Conservation (phyloP, 2,888 invertebrate genomes). For the Dorcus parallelipipedus region DNA sequence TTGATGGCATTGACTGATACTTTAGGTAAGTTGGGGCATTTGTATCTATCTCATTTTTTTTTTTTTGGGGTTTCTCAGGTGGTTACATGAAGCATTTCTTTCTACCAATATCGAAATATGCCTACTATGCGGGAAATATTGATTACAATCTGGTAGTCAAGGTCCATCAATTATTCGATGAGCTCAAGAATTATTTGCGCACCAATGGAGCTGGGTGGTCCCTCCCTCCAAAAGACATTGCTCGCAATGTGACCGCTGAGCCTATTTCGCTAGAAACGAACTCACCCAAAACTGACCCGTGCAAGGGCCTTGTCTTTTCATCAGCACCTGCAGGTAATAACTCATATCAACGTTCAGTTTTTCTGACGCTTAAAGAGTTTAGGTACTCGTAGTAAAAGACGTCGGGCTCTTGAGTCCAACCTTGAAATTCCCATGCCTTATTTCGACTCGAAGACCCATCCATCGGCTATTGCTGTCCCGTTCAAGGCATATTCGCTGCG, state of each 20-base stretch:
- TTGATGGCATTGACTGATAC: conserved; percentile 43
- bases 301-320: conserved; percentile 25
- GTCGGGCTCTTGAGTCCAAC: background rate
- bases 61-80: conserved; percentile 47
- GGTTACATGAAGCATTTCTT: conserved; percentile 61
- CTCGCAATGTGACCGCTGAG: conserved; percentile 6
- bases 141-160: conserved; percentile 55
- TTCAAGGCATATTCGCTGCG: conserved; percentile 53
- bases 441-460: conserved; percentile 55
- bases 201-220: conserved; percentile 62
- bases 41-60: conserved; percentile 23
- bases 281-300: conserved; percentile 24
- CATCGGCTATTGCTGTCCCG: conserved; percentile 60
- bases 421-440: conserved; percentile 53
- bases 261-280: conserved; percentile 7
- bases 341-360: background rate
- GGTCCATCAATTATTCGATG: conserved; percentile 55
- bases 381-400: background rate
- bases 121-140: conserved; percentile 62
- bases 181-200: conserved; percentile 55
- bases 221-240: conserved; percentile 26
- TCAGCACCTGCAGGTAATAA: background rate
- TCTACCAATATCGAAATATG: conserved; percentile 57
- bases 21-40: conserved; percentile 28
- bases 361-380: no score